Percentiles rank a stretch among this genome's conserved stretches.
phyloP scores from a whole-genome alignment of 2,888 invertebrate species.

The Fissipunctia ypsillon region DNA sequence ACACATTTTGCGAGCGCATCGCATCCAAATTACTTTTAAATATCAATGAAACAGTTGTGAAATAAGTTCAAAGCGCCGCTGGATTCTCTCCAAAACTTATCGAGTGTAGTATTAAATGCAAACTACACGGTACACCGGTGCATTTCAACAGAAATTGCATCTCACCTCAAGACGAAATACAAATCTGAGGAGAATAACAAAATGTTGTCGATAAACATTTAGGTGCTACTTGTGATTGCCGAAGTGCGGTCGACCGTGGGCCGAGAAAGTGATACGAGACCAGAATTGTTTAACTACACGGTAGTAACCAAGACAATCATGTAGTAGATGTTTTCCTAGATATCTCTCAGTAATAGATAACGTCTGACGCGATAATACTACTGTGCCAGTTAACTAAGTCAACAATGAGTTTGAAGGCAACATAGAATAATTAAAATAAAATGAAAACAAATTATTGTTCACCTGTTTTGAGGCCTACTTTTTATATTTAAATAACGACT shows the following conservation, averaged over 20 bases:
- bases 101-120: slow-evolving; percentile 47
- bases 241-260: slow-evolving; percentile 74
- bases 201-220: slow-evolving; percentile 76
- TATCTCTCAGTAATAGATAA: slow-evolving; percentile 56
- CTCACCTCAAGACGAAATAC: slow-evolving; percentile 58
- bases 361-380: slow-evolving; percentile 45
- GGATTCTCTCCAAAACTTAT: slow-evolving; percentile 59
- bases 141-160: slow-evolving; percentile 63
- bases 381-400: slow-evolving; percentile 39
- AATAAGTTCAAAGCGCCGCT: slow-evolving; percentile 49
- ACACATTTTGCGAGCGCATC: slow-evolving; percentile 22
- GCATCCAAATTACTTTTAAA: slow-evolving; percentile 59
- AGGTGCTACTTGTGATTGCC: slow-evolving; percentile 73
- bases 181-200: slow-evolving; percentile 65
- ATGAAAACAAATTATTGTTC: neutral
- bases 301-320: slow-evolving; percentile 47
- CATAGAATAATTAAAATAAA: slow-evolving; percentile 16
- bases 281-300: slow-evolving; percentile 69
- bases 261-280: slow-evolving; percentile 83
- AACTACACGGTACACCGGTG: slow-evolving; percentile 32
- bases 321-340: slow-evolving; percentile 53
- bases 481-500: neutral
- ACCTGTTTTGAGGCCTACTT: neutral
- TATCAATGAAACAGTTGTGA: slow-evolving; percentile 44
- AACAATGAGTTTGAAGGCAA: slow-evolving; percentile 32